These are phyloP conservation scores for Ceyx cyanopectus DNA, from an alignment of 2,113 vertebrate genomes.

Conservation along the genomic window DNA sequence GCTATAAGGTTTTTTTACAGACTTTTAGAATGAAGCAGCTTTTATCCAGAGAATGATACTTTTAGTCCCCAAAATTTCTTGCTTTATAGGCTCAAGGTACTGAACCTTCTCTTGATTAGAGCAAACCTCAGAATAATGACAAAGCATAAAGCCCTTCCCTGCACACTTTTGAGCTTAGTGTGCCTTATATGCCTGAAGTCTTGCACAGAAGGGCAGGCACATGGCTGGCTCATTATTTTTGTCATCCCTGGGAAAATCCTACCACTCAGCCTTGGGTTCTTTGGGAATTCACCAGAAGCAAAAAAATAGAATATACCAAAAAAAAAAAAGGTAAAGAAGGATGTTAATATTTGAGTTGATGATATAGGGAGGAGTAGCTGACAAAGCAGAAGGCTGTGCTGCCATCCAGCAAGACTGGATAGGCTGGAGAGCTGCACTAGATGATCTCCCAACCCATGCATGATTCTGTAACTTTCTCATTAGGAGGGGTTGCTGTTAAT, in stretches of 20 bases:
- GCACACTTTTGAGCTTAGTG: not conserved
- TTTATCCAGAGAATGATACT: not conserved
- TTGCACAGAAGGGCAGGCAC: not conserved
- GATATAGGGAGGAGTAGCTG: not conserved
- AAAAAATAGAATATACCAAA: not conserved
- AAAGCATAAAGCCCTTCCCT: not conserved
- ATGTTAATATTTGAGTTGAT: constrained; percentile 8
- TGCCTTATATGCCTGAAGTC: not conserved
- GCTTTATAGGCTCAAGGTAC: not conserved
- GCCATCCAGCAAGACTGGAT: not conserved
- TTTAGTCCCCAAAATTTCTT: not conserved
- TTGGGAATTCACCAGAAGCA: not conserved
- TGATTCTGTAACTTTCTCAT: not conserved
- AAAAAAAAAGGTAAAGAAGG: not conserved
- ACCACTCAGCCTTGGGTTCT: not conserved
- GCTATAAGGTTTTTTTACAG: not conserved
- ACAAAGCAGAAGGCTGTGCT: not conserved
- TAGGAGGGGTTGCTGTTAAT: constrained; percentile 5
- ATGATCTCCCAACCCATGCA: not conserved
- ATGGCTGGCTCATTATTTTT: not conserved
- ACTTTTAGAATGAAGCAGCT: not conserved
- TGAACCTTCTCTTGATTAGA: not conserved
- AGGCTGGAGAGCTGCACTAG: not conserved
- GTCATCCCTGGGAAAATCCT: not conserved
- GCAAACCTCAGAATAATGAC: not conserved